phyloP scores from a whole-genome alignment of 1,140 invertebrate genomes.

The Euura lappo region DNA sequence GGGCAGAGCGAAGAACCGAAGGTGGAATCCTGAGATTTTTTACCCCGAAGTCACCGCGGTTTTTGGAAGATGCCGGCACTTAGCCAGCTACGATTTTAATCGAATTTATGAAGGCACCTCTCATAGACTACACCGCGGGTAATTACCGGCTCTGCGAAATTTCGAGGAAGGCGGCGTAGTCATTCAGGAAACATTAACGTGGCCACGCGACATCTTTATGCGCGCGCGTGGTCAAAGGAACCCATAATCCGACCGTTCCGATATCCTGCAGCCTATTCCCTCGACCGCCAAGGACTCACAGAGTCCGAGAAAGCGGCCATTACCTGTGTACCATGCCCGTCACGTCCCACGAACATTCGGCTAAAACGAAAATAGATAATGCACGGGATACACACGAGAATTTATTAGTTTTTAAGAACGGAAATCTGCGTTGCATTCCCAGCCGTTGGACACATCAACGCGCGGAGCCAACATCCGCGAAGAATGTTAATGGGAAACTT shows the following conservation, averaged over 20 bases:
- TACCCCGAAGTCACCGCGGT: background rate
- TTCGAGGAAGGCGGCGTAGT: conserved; percentile 2
- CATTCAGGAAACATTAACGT: conserved; percentile 7
- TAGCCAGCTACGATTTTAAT: background rate
- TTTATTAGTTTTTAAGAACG: background rate
- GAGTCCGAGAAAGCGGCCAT: background rate
- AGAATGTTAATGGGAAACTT: background rate
- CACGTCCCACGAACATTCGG: background rate
- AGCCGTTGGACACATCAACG: background rate
- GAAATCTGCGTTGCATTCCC: background rate
- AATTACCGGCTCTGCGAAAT: background rate
- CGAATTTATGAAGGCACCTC: background rate
- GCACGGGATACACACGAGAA: background rate
- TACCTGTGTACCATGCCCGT: background rate
- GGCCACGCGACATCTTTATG: conserved; percentile 4
- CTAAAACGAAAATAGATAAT: conserved; percentile 4
- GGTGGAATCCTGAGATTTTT: background rate
- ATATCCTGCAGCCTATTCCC: conserved; percentile 2
- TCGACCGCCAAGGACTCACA: background rate
- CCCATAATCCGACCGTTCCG: background rate
- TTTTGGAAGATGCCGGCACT: background rate
- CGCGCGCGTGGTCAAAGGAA: conserved; percentile 4
- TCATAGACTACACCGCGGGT: background rate
- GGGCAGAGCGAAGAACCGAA: no score
- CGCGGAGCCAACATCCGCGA: background rate